Conservation (phyloP, 2,797 vertebrate genomes). For the Spondyliosoma cantharus region DNA sequence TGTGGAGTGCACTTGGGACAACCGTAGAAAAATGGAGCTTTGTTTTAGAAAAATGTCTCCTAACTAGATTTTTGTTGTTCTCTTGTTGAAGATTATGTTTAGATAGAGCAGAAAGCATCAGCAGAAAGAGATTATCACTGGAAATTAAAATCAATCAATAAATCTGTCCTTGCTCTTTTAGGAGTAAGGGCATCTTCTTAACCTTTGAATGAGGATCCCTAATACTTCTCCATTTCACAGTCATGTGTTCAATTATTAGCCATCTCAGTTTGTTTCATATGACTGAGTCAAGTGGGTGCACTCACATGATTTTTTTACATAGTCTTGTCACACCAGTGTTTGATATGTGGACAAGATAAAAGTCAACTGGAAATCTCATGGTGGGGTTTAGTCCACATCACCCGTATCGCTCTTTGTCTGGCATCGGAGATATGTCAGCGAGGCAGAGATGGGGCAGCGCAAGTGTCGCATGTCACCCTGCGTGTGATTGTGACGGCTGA, state of each 20-base stretch:
- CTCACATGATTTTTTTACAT: constrained; percentile 29
- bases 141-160: neutral
- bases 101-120: too few relatives aligned
- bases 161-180: neutral
- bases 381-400: constrained; percentile 41
- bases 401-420: constrained; percentile 48
- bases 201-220: neutral
- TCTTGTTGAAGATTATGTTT: neutral
- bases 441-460: constrained; percentile 33
- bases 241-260: neutral
- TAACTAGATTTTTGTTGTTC: neutral
- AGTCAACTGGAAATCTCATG: constrained; percentile 36
- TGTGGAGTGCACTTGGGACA: constrained; percentile 43
- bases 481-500: constrained; percentile 41
- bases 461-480: constrained; percentile 67
- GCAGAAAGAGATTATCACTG: neutral
- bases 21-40: constrained; percentile 18
- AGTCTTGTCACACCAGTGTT: neutral
- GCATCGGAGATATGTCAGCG: constrained; percentile 63
- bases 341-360: constrained; percentile 13
- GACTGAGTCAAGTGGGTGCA: neutral
- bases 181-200: neutral
- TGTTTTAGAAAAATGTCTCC: constrained; percentile 1
- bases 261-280: neutral
- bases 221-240: constrained; percentile 18